A percentile compares a stretch with the other conserved stretches of the same genome.
Evolutionary conservation across 2,113 vertebrate species (phyloP).

Genomic region (Trinectes maculatus): DNA sequence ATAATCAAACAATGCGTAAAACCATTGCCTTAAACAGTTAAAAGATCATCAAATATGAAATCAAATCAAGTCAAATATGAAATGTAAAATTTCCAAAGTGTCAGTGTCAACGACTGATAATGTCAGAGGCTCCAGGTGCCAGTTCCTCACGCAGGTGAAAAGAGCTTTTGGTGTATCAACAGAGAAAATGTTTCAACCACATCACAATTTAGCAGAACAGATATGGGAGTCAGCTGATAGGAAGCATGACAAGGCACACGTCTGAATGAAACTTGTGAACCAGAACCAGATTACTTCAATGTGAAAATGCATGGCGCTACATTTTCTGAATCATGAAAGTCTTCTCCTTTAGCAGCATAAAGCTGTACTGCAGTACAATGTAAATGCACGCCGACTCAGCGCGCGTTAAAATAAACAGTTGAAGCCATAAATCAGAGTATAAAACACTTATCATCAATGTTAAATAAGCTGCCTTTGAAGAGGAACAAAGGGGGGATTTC

Average conservation of each 20-base stretch:
- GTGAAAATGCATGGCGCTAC: too few species aligned
- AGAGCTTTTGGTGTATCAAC: not conserved
- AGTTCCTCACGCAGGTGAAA: not conserved
- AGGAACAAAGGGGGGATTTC: constrained; percentile 66
- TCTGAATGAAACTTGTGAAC: too few species aligned
- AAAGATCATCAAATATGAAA: too few species aligned
- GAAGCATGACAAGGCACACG: too few species aligned
- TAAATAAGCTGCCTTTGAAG: constrained; percentile 74
- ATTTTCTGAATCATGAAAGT: not conserved
- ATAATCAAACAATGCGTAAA: too few species aligned
- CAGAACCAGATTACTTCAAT: too few species aligned
- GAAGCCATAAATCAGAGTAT: constrained; percentile 38
- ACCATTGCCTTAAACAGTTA: too few species aligned
- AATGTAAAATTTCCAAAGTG: not conserved
- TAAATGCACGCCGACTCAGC: not conserved
- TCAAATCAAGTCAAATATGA: not conserved
- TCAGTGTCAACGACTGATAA: not conserved
- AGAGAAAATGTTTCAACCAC: not conserved
- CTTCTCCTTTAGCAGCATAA: not conserved
- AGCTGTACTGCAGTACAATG: not conserved
- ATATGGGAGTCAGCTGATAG: not conserved
- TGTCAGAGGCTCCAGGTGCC: not conserved
- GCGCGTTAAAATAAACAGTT: constrained; percentile 30
- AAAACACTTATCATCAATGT: constrained; percentile 31
- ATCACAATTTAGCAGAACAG: not conserved